Evolutionary conservation across 1,140 invertebrate genomes (phyloP).

Genomic region (Magallana gigas): DNA sequence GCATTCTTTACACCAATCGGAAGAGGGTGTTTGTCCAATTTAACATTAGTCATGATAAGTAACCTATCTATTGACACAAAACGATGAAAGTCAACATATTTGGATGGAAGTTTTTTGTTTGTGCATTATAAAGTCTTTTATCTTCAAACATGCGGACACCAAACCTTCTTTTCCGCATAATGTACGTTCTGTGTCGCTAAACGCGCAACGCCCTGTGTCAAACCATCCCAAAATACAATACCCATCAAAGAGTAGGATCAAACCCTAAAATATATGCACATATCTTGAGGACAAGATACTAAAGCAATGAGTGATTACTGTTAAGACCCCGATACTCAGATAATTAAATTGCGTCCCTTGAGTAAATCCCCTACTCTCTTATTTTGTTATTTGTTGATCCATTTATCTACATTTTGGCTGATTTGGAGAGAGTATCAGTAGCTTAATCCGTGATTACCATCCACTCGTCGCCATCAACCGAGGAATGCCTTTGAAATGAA

Average conservation of each 20-base stretch:
- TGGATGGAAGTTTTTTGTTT: neutral
- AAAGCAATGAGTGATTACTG: neutral
- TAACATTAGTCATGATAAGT: too few species aligned
- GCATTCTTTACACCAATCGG: too few species aligned
- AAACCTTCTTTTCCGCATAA: conserved; percentile 23
- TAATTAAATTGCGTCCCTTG: conserved; percentile 19
- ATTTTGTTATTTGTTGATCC: conserved; percentile 38
- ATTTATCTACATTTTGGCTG: conserved; percentile 49
- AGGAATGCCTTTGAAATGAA: conserved; percentile 56
- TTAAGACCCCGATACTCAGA: conserved; percentile 6
- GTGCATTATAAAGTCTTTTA: neutral
- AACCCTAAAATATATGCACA: neutral
- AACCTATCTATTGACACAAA: too few species aligned
- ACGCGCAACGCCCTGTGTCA: neutral
- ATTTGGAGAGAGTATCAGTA: conserved; percentile 55
- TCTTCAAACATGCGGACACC: neutral
- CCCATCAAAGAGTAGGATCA: neutral
- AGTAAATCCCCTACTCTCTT: conserved; percentile 32
- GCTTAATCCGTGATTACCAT: conserved; percentile 49
- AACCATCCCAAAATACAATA: neutral
- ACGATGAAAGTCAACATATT: neutral
- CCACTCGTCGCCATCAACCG: conserved; percentile 55
- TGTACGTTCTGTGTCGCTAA: neutral
- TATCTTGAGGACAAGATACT: neutral
- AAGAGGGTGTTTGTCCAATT: too few species aligned